A percentile compares a stretch with the other conserved stretches of the same genome.
These are phyloP conservation scores for Aricia agestis DNA, from an alignment of 1,140 invertebrate genomes.

Conservation along the genomic window DNA sequence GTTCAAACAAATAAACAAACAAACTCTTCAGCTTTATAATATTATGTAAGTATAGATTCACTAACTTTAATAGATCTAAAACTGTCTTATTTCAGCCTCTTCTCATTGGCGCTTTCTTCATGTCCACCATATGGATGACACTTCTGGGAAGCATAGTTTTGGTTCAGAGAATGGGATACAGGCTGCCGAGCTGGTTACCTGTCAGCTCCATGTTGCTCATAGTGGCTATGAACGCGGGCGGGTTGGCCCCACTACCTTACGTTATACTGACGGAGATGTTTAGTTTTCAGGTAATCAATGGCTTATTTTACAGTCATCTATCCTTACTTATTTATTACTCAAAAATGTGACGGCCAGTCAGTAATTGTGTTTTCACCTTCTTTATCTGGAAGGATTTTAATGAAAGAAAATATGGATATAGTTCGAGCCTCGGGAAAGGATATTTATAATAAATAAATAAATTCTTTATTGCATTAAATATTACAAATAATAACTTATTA, in stretches of 20 bases:
- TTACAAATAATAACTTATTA: too few species aligned
- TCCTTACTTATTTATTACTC: not conserved
- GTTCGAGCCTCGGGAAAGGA: too few species aligned
- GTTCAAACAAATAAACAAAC: too few species aligned
- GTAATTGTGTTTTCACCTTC: too few species aligned
- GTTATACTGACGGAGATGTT: slow-evolving; percentile 55
- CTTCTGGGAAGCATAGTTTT: slow-evolving; percentile 36
- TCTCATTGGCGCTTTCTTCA: slow-evolving; percentile 27
- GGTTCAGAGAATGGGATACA: slow-evolving; percentile 30
- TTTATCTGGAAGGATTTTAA: too few species aligned
- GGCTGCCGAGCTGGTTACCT: slow-evolving; percentile 44
- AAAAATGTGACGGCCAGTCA: too few species aligned
- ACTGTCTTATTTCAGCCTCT: slow-evolving; percentile 37
- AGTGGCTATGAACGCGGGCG: slow-evolving; percentile 41
- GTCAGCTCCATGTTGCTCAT: slow-evolving; percentile 38
- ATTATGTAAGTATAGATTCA: too few species aligned
- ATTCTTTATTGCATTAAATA: too few species aligned
- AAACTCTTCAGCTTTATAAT: too few species aligned
- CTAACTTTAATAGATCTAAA: too few species aligned
- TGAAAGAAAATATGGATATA: too few species aligned
- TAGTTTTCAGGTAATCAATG: slow-evolving; percentile 44
- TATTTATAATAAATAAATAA: too few species aligned
- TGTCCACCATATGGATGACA: slow-evolving; percentile 30
- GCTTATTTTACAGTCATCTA: not conserved
- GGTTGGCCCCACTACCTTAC: slow-evolving; percentile 40